Percentiles rank a stretch among this genome's conserved stretches.
These are phyloP conservation scores for Nemotelus nigrinus DNA, from an alignment of 2,888 invertebrate species.

Conservation along the genomic window DNA sequence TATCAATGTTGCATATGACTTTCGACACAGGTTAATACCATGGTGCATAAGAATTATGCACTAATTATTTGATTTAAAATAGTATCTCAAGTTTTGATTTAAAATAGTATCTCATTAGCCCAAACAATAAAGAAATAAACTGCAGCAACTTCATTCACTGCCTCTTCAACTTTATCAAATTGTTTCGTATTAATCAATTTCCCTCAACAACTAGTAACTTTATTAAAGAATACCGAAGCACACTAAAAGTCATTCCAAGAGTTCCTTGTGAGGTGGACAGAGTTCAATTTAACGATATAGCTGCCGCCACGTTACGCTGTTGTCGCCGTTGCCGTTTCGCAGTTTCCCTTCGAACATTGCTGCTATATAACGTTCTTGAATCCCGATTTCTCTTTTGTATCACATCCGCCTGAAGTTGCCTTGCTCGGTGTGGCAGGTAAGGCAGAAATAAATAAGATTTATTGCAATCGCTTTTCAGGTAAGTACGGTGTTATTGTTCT, in stretches of 20 bases:
- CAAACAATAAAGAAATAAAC: too few relatives aligned
- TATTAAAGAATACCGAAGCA: slow-evolving; percentile 31
- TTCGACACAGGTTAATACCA: too few relatives aligned
- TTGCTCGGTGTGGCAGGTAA: neutral
- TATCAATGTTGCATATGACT: too few relatives aligned
- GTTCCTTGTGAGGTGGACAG: neutral
- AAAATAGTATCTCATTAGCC: too few relatives aligned
- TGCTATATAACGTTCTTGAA: neutral
- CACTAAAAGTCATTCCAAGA: slow-evolving; percentile 34
- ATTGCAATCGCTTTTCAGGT: slow-evolving; percentile 35
- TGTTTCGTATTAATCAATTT: slow-evolving; percentile 3
- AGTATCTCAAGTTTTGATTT: too few relatives aligned
- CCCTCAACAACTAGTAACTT: slow-evolving; percentile 37
- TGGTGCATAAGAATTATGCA: too few relatives aligned
- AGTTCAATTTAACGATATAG: slow-evolving; percentile 36
- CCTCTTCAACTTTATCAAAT: slow-evolving; percentile 23
- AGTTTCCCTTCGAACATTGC: neutral
- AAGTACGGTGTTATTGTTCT: slow-evolving; percentile 11
- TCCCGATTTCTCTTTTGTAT: neutral
- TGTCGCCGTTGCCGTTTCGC: neutral
- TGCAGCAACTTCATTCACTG: neutral
- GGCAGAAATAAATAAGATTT: slow-evolving; percentile 34
- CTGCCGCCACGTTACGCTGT: neutral
- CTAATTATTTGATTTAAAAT: too few relatives aligned
- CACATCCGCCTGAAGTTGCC: neutral